Evolutionary conservation across 2,888 invertebrate species (phyloP), one percentile per base, ranked within the genome.

Genomic region (Dasysyrphus albostriatus): DNA sequence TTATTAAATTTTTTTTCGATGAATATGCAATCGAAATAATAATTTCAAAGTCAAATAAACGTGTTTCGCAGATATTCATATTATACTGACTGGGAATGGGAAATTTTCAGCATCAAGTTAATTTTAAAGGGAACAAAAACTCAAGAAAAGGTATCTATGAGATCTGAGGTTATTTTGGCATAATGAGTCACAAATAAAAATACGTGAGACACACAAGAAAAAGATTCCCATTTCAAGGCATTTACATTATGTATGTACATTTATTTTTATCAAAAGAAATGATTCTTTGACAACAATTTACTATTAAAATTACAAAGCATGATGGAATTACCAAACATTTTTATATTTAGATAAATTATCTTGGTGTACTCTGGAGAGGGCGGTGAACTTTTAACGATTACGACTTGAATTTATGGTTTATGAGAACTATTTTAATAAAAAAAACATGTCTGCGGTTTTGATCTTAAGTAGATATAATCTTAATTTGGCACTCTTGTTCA

Each of bases 371-470:
- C 2, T 24, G 24, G 24, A n/a, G 49, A 72, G 83, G 56, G 75
- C 83, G 83, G 80, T 80, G 80, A 76, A 76, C 83, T 80, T 79
- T 42, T 70, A 47, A 65, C 10, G 59, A 58, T 65, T 70, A 67
- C 9, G 63, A 42, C 37, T 29, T 14, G 5, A 29, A 67, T 76
- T 67, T 67, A 72, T 69, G 51, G 19, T 54, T 59, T n/a, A 69
- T 29, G 74, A 39, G 59, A 14, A 16, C 9, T 54, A 73, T 44
- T 42, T 72, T 10, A 32, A 47, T 12, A 10, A 8, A n/a, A n/a
- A 44, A 10, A 10, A 44, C n/a, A 47, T 16, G n/a, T 42, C 19
- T 16, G 51, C 12, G 24, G 24, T 51, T 51, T 6, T 51, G 24
- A 51, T 51, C 24, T 39, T 37, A 59, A 29, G 29, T 24, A 16